phyloP scores from a whole-genome alignment of 2,797 vertebrate genomes.

The Enteromius fasciolatus region DNA sequence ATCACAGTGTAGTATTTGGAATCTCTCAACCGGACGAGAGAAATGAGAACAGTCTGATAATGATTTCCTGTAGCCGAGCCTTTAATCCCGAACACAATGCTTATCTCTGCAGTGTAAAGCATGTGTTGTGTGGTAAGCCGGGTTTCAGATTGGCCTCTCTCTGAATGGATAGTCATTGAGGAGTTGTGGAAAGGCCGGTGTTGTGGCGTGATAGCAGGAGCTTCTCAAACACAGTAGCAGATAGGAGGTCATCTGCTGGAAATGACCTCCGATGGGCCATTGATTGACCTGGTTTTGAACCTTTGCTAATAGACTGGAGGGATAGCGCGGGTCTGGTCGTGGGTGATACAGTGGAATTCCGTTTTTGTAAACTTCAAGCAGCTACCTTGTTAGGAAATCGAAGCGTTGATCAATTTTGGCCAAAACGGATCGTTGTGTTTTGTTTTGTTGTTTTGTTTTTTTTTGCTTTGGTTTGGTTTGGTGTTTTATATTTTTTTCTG shows the following conservation, averaged over 20 bases:
- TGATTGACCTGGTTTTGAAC: slow-evolving; percentile 80
- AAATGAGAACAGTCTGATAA: slow-evolving; percentile 56
- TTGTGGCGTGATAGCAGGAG: slow-evolving; percentile 58
- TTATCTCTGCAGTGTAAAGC: slow-evolving; percentile 49
- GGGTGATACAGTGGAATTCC: slow-evolving; percentile 28
- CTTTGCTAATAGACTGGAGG: slow-evolving; percentile 61
- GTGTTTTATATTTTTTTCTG: not conserved
- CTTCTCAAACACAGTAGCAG: slow-evolving; percentile 61
- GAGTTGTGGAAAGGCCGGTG: slow-evolving; percentile 51
- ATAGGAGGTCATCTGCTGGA: slow-evolving; percentile 66
- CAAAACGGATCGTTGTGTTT: not conserved
- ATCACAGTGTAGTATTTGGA: slow-evolving; percentile 4
- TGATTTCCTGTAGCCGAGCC: slow-evolving; percentile 41
- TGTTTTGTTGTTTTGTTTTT: not conserved
- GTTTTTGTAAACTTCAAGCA: not conserved
- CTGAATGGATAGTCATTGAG: slow-evolving; percentile 57
- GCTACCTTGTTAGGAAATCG: slow-evolving; percentile 20
- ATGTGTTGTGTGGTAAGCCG: slow-evolving; percentile 34
- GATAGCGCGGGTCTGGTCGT: slow-evolving; percentile 57
- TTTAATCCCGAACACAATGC: slow-evolving; percentile 48
- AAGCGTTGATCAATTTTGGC: not conserved
- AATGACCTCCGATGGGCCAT: slow-evolving; percentile 75
- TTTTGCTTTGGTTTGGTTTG: not conserved
- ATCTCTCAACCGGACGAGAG: not conserved
- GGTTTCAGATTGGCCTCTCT: slow-evolving; percentile 46